Evolutionary conservation across 2,888 invertebrate genomes (phyloP), one percentile per base, ranked within the genome.

Genomic region (Alloscopus bannaensis): DNA sequence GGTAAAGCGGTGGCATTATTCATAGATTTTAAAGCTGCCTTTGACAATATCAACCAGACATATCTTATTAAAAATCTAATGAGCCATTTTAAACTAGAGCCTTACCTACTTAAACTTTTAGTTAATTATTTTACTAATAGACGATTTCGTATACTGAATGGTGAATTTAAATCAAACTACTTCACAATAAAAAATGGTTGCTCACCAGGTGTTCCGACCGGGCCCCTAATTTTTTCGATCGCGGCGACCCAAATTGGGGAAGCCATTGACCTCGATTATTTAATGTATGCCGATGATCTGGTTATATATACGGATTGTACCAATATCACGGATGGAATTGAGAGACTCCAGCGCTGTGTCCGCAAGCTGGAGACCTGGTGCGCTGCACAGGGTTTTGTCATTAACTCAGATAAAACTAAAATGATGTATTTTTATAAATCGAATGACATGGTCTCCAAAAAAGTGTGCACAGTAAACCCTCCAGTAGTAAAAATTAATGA

Each of bases 241-340:
- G 68, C 62, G 42, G 13, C 62, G 2, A 68, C 47, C 31, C 62
- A 76, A 45, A 50, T 69, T 11, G 26, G 45, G 20, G 16, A 24
- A 22, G 52, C 40, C 18, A 40, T 76, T 18, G 11, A 8, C n/a
- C n/a, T 69, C 11, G 1, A n/a, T 2, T 76, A 62, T 47, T 1
- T 36, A 6, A 16, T 69, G 3, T 69, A 76, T 62, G 76, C 76
- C 8, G 76, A 76, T 45, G 68, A 76, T 22, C 16, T 76, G n/a
- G 29, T 40, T 18, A 47, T 65, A 1, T 79, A 62, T 42, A 59
- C 59, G 1, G 52, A 26, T 4, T 66, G 66, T 36, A 47, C 11
- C 4, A 24, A 18, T 31, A 50, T 50, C 36, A 11, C 24, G 6
- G 55, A 70, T 18, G 70, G 70, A 1, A 13, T 40, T 13, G 16